These are phyloP conservation scores for Siphamia tubifer DNA, from an alignment of 2,113 vertebrate genomes.

Conservation along the genomic window DNA sequence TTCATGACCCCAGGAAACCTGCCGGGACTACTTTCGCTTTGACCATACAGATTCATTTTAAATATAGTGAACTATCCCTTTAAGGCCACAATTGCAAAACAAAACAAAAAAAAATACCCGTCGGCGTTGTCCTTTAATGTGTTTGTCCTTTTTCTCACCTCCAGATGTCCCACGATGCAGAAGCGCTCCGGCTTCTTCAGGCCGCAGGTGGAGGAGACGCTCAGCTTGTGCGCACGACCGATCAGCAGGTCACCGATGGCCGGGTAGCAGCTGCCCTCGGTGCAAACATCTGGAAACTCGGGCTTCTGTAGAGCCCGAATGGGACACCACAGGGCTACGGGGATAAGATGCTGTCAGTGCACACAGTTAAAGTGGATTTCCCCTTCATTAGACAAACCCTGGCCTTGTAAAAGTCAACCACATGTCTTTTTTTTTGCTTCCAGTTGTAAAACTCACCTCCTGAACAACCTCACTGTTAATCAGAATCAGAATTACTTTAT, in stretches of 20 bases:
- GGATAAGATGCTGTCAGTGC: not conserved
- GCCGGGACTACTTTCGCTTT: too few relatives aligned
- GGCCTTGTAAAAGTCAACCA: too few relatives aligned
- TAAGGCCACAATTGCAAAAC: too few relatives aligned
- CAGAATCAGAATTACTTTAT: too few relatives aligned
- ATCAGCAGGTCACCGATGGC: constrained; percentile 94
- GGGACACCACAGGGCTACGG: constrained; percentile 70
- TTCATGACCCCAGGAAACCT: too few relatives aligned
- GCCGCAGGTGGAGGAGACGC: constrained; percentile 89
- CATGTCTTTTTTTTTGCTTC: not conserved
- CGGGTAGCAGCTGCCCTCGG: constrained; percentile 93
- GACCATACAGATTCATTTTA: too few relatives aligned
- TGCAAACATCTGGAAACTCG: constrained; percentile 86
- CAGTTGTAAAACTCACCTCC: not conserved
- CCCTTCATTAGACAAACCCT: too few relatives aligned
- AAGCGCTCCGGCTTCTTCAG: constrained; percentile 82
- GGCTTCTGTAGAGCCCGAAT: constrained; percentile 76
- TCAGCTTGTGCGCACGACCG: constrained; percentile 85
- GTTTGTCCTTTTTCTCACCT: constrained; percentile 81
- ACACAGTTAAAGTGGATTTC: too few relatives aligned
- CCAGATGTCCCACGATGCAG: constrained; percentile 91
- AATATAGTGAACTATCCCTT: too few relatives aligned
- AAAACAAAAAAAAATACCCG: too few relatives aligned
- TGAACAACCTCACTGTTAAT: not conserved
- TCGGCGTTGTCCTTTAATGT: too few relatives aligned